These are phyloP conservation scores for Sylvia atricapilla DNA, from an alignment of 2,113 vertebrate species.

Conservation along the genomic window DNA sequence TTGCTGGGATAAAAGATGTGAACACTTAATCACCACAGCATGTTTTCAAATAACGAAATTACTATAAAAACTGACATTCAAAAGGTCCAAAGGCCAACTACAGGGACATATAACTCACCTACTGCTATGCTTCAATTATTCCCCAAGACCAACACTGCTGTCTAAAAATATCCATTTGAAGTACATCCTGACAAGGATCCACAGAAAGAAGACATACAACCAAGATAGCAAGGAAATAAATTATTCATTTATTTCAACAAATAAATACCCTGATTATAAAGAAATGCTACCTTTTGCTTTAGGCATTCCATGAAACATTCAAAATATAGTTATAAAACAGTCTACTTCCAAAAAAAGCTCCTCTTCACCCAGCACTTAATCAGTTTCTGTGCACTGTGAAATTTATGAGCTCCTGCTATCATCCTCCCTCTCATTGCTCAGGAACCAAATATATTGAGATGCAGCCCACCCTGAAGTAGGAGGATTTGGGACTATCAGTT, in stretches of 20 bases:
- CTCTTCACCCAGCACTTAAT: not conserved
- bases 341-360: not conserved
- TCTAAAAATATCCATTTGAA: constrained; percentile 69
- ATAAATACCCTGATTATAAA: constrained; percentile 43
- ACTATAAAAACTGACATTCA: constrained; percentile 60
- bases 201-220: constrained; percentile 65
- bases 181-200: constrained; percentile 63
- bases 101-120: constrained; percentile 65
- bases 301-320: constrained; percentile 37
- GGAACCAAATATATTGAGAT: not conserved
- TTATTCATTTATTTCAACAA: constrained; percentile 60
- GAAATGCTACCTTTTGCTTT: constrained; percentile 37
- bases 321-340: constrained; percentile 37
- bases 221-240: constrained; percentile 64
- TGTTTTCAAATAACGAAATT: constrained; percentile 50
- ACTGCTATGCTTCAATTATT: constrained; percentile 66
- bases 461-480: not conserved
- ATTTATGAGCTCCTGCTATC: not conserved
- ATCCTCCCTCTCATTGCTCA: not conserved
- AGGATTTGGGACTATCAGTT: not conserved
- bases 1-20: constrained; percentile 54
- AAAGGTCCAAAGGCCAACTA: constrained; percentile 58
- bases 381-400: not conserved
- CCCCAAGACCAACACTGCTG: constrained; percentile 62
- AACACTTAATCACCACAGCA: constrained; percentile 54